Evolutionary conservation across 1,140 invertebrate genomes (phyloP), one percentile per base, ranked within the genome.

Genomic region (Leptoteleia sp.): DNA sequence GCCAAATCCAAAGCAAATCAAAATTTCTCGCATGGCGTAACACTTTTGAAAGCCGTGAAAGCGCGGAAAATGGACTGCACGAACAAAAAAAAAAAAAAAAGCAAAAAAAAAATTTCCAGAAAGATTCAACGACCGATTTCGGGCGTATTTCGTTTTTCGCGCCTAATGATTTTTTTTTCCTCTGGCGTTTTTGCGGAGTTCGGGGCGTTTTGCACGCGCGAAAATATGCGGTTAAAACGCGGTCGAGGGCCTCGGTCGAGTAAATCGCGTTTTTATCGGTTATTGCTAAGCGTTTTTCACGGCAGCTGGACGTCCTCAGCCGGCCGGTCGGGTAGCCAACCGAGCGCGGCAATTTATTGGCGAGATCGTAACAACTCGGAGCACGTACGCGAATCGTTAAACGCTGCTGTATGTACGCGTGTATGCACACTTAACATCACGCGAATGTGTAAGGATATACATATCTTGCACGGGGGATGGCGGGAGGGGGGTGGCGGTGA

Each of bases 301-400:
- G 59, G 31, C 55, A 68, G 62, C 62, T 62, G 35, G 22, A 42
- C 31, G 35, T 37, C 33, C 25, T 22, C 45, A 35, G 47, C 29
- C 67, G 62, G 43, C 47, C 52, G 15, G 11, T 54, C 61, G 40
- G 33, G 47, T 45, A 70, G 50, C 59, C 70, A 62, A 62, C 68
- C 68, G 48, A 54, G 68, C 57, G 25, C 47, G 48, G 37, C 57
- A 62, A 72, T 72, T 72, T 62, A 62, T 72, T 54, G 55, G 65
- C 68, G 68, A 78, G 81, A 78, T 82, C 72, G 77, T 81, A 80
- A 81, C 68, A 75, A 54, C 48, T 68, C 64, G 68, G 64, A 71
- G 71, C 72, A 81, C 80, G 80, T 81, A 83, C 75, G 55, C 55
- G 76, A 73, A 76, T 80, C 80, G 77, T 80, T 81, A 78, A 81